Evolutionary conservation across 2,888 invertebrate species (phyloP).

Genomic region (Lysandra coridon): DNA sequence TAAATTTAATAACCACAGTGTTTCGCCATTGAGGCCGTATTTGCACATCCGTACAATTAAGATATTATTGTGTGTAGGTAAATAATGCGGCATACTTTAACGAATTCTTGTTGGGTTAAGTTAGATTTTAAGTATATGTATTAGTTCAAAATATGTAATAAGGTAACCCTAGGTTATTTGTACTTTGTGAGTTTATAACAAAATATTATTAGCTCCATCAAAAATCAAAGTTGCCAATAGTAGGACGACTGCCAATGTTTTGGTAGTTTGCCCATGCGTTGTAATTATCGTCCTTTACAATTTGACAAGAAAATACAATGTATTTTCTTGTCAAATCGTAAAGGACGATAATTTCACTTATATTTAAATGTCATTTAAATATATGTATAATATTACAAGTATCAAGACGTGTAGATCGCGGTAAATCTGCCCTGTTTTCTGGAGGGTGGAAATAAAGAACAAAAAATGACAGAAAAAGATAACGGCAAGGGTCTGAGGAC

Average conservation of each 20-base stretch:
- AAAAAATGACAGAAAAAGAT: conserved; percentile 68
- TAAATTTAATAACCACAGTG: conserved; percentile 26
- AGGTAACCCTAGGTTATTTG: no score
- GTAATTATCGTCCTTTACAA: no score
- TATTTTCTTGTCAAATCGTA: no score
- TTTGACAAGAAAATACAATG: no score
- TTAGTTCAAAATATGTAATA: no score
- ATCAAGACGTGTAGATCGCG: conserved; percentile 50
- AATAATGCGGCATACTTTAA: conserved; percentile 15
- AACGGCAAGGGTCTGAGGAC: conserved; percentile 58
- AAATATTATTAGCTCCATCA: no score
- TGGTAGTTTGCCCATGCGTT: no score
- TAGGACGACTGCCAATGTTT: no score
- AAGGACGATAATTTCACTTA: no score
- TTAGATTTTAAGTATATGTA: background rate
- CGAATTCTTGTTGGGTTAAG: background rate
- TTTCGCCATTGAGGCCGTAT: conserved; percentile 21
- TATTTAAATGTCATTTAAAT: no score
- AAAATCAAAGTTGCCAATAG: no score
- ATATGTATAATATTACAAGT: conserved; percentile 44
- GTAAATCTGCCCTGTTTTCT: conserved; percentile 66
- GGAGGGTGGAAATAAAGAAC: conserved; percentile 71
- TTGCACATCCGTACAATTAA: conserved; percentile 13
- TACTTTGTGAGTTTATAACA: no score
- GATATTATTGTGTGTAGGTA: conserved; percentile 6